Percentiles rank a stretch among this genome's conserved stretches.
These are phyloP conservation scores for Eristalis tenax DNA, from an alignment of 2,888 invertebrate genomes.

Conservation along the genomic window DNA sequence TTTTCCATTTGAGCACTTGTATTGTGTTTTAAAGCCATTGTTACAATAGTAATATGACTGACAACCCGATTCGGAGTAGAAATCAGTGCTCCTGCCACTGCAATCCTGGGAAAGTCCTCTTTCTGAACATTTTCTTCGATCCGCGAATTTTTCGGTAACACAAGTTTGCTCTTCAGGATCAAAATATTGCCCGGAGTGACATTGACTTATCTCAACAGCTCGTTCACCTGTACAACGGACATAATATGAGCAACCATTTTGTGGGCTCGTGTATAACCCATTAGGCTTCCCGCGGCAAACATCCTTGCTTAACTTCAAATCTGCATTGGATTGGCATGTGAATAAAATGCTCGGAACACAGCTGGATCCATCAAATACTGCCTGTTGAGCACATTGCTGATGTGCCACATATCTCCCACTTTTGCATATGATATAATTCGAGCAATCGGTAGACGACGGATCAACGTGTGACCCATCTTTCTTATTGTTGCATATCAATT, in stretches of 20 bases:
- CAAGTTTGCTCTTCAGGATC: slow-evolving; percentile 75
- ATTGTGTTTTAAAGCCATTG: slow-evolving; percentile 82
- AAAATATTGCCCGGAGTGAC: slow-evolving; percentile 76
- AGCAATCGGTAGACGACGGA: slow-evolving; percentile 76
- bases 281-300: slow-evolving; percentile 82
- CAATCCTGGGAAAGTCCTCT: slow-evolving; percentile 74
- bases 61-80: slow-evolving; percentile 83
- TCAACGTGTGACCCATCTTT: slow-evolving; percentile 78
- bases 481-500: slow-evolving; percentile 72
- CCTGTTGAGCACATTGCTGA: slow-evolving; percentile 76
- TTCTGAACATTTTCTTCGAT: slow-evolving; percentile 73
- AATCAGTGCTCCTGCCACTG: slow-evolving; percentile 74
- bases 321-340: slow-evolving; percentile 71
- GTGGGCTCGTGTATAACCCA: slow-evolving; percentile 81
- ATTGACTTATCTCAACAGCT: slow-evolving; percentile 74
- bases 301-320: slow-evolving; percentile 67
- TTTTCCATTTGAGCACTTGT: slow-evolving; percentile 82
- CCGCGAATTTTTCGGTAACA: slow-evolving; percentile 74
- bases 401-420: slow-evolving; percentile 74
- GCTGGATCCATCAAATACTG: slow-evolving; percentile 77
- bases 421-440: slow-evolving; percentile 77
- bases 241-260: slow-evolving; percentile 77
- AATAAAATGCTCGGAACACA: slow-evolving; percentile 77
- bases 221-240: slow-evolving; percentile 77
- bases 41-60: slow-evolving; percentile 84